Evolutionary conservation across 1,140 invertebrate genomes (phyloP), one percentile per base, ranked within the genome.

Genomic region (Zaprionus kolodkinae): DNA sequence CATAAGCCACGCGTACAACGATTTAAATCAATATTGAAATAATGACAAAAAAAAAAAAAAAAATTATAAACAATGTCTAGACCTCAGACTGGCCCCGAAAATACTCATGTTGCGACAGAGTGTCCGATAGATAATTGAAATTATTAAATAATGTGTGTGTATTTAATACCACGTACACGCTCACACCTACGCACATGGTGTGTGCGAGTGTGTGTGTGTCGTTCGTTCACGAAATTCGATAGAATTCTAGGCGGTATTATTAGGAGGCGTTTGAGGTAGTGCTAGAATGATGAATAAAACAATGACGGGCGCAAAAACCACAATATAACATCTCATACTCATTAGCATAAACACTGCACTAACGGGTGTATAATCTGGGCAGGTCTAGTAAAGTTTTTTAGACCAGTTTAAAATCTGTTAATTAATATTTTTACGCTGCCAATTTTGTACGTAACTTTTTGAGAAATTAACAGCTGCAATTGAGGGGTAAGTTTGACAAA

Each of bases 61-160:
- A 0, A 4, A 66, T 25, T 21, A 60, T 71, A 65, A 73, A 71
- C 50, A 70, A 52, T 45, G 72, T 78, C 76, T 78, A 75, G 76
- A 71, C 72, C 59, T 30, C 40, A 71, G 60, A 54, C 35, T 56
- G 50, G 17, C 72, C 72, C n/a, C 48, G n/a, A 62, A 48, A 68
- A 55, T 30, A 45, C 33, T 62, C 66, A 62, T 55, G 57, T 69
- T 69, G 38, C 52, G 59, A 52, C 66, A 40, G 27, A 35, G 59
- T 74, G 72, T 74, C 50, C 38, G 21, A 70, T 70, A 74, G 50
- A 64, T 71, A 71, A 75, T 75, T 71, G 43, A 71, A 71, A 59
- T 43, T 64, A 75, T 74, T 57, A 56, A 70, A 74, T 63, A 68
- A 68, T 52, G 17, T 66, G 17, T 66, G 45, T 57, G 54, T 66